These are phyloP conservation scores for Pristis pectinata DNA, from an alignment of 2,797 vertebrate species.

Conservation along the genomic window DNA sequence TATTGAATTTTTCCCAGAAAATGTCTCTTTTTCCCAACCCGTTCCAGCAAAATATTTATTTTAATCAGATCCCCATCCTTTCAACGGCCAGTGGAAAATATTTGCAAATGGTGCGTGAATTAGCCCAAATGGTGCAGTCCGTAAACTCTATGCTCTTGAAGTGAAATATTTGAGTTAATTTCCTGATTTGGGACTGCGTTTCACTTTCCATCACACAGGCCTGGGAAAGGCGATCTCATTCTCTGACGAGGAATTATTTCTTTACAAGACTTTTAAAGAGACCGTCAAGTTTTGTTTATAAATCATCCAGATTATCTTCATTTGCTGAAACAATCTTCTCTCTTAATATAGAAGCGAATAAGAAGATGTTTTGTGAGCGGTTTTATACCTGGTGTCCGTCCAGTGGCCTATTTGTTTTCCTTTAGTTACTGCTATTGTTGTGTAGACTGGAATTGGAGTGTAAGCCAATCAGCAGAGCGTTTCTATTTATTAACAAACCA, in stretches of 20 bases:
- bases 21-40: background rate
- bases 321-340: background rate
- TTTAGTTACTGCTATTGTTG: background rate
- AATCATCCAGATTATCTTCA: background rate
- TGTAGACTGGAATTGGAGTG: background rate
- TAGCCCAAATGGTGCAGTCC: background rate
- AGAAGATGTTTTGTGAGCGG: background rate
- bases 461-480: background rate
- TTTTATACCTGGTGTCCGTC: background rate
- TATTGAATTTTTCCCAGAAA: background rate
- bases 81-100: background rate
- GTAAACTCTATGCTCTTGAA: background rate
- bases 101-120: background rate
- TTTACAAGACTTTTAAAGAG: constrained; percentile 17
- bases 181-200: background rate
- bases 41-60: background rate
- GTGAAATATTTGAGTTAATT: background rate
- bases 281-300: constrained; percentile 6
- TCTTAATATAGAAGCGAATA: background rate
- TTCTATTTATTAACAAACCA: background rate
- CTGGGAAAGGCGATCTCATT: background rate
- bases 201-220: background rate
- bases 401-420: background rate
- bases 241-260: constrained; percentile 19
- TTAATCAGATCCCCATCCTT: background rate